phyloP scores from a whole-genome alignment of 2,797 vertebrate genomes.

The Sebastiscus albofasciatus region DNA sequence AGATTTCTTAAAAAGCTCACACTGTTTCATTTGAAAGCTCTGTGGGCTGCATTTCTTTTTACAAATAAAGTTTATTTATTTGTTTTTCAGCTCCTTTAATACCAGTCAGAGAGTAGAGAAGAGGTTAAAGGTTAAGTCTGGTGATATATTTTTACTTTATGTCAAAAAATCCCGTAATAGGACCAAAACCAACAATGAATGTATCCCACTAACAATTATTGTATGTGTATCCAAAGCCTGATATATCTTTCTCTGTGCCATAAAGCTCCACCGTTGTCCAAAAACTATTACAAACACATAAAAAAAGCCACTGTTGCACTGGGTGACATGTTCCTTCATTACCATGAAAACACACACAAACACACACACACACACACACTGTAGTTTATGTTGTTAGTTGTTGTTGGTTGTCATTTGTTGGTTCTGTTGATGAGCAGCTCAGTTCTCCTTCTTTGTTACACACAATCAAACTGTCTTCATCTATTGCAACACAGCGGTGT shows the following conservation, averaged over 20 bases:
- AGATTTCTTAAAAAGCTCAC: neutral
- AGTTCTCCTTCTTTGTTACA: neutral
- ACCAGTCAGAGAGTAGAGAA: neutral
- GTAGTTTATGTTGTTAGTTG: neutral
- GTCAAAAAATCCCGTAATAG: neutral
- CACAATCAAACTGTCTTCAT: neutral
- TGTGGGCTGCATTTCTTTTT: neutral
- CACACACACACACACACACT: neutral
- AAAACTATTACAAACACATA: neutral
- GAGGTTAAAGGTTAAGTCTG: neutral
- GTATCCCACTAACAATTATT: neutral
- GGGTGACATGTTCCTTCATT: neutral
- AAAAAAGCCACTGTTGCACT: neutral
- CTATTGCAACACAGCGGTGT: slow-evolving; percentile 31
- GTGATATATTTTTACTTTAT: neutral
- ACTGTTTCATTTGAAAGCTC: neutral
- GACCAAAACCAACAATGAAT: neutral
- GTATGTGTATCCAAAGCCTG: neutral
- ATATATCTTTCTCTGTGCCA: neutral
- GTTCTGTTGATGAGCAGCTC: neutral
- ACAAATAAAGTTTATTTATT: neutral
- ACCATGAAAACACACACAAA: neutral
- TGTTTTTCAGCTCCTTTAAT: neutral
- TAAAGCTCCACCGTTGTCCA: neutral
- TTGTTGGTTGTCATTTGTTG: neutral